These are phyloP conservation scores for Cassiopea andromeda DNA, from an alignment of 30 jellyfish, hydroid and myxozoan species.

Conservation along the genomic window DNA sequence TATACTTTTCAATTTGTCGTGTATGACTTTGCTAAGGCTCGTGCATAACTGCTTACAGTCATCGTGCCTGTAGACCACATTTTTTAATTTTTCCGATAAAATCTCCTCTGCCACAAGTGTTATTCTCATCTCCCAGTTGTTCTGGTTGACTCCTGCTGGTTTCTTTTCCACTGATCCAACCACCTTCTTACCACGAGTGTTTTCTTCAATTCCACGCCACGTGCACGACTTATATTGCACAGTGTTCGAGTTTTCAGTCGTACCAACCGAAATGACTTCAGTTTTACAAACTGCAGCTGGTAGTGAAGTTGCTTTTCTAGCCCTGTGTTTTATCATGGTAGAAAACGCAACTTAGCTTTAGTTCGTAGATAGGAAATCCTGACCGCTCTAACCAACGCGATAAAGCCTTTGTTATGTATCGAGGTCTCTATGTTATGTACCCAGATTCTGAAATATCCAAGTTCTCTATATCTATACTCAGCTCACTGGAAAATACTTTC, in stretches of 20 bases:
- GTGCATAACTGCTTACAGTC: constrained; percentile 65
- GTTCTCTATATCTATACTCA: no score
- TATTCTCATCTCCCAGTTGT: constrained; percentile 43
- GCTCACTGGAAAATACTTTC: no score
- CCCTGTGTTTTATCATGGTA: constrained; percentile 10
- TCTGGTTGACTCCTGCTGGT: constrained; percentile 39
- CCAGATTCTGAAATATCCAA: no score
- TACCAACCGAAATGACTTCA: constrained; percentile 38
- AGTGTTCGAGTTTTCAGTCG: constrained; percentile 15
- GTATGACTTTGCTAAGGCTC: constrained; percentile 59
- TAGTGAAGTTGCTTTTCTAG: constrained; percentile 3
- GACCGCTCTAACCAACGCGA: no score
- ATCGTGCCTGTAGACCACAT: constrained; percentile 57
- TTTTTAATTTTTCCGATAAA: constrained; percentile 26
- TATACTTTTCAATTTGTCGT: constrained; percentile 63
- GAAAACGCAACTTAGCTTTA: neutral
- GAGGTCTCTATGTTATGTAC: no score
- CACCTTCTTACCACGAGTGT: neutral
- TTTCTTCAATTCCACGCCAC: constrained; percentile 62
- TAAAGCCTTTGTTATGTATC: no score
- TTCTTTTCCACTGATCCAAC: neutral
- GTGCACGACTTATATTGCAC: constrained; percentile 43
- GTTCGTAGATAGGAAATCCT: no score
- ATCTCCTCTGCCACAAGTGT: constrained; percentile 42
- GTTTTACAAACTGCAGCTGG: constrained; percentile 50